Conservation (phyloP, 2,113 vertebrate species). For the Silurus asotus region DNA sequence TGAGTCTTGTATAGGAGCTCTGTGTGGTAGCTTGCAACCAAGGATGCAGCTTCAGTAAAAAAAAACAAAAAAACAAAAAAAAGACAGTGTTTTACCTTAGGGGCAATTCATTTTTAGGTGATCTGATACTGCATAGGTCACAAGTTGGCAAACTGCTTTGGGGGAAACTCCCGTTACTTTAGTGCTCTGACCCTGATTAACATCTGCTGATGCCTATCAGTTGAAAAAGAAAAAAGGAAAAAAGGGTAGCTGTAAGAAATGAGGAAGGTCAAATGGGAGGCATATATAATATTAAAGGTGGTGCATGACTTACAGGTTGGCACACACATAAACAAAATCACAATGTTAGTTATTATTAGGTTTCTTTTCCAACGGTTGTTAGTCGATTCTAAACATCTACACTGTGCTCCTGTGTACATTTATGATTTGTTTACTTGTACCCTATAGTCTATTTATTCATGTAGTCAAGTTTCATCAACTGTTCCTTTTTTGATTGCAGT, state of each 20-base stretch:
- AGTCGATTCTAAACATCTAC: background rate
- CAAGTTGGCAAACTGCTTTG: slow-evolving; percentile 13
- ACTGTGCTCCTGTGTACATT: background rate
- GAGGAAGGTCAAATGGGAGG: background rate
- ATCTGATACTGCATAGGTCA: slow-evolving; percentile 17
- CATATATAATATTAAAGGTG: background rate
- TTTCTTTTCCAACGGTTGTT: background rate
- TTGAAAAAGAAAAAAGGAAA: no score
- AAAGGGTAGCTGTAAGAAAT: background rate
- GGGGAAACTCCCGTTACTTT: slow-evolving; percentile 1
- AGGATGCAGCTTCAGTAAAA: background rate
- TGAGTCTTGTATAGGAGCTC: background rate
- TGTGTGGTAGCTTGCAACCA: background rate
- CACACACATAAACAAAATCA: background rate
- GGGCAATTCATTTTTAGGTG: slow-evolving; percentile 9
- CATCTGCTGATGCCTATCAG: slow-evolving; percentile 32
- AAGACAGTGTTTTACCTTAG: background rate
- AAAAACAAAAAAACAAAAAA: background rate
- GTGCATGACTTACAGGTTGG: background rate
- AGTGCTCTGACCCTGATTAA: slow-evolving; percentile 18
- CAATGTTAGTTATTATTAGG: background rate
- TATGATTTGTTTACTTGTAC: background rate
- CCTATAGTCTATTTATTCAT: background rate
- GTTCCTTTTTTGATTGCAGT: slow-evolving; percentile 67
- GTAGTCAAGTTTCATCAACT: background rate